A percentile compares a stretch with the other conserved stretches of the same genome.
phyloP scores from a whole-genome alignment of 2,113 vertebrate species.

The Desmodus rotundus region DNA sequence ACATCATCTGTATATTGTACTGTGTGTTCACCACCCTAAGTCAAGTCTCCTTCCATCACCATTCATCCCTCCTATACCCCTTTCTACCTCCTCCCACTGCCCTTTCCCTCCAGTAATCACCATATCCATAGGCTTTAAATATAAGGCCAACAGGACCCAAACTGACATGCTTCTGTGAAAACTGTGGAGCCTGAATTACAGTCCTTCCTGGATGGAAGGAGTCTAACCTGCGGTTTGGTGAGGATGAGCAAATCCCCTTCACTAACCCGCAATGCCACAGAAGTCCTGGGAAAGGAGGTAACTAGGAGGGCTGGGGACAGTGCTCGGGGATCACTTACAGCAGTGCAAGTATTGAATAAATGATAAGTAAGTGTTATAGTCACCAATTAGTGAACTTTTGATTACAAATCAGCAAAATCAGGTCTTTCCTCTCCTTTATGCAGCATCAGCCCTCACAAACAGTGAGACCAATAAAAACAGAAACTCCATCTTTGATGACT shows the following conservation, averaged over 20 bases:
- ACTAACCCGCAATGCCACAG: neutral
- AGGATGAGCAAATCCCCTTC: constrained; percentile 27
- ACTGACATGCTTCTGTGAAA: neutral
- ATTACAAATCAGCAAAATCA: neutral
- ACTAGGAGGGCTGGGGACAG: neutral
- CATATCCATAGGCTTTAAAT: neutral
- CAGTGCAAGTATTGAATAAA: neutral
- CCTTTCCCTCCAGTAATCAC: no score
- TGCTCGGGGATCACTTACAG: neutral
- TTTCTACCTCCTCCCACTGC: no score
- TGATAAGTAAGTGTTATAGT: neutral
- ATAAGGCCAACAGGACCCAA: neutral
- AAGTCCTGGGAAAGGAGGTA: constrained; percentile 7
- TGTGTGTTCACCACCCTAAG: no score
- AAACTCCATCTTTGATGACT: neutral
- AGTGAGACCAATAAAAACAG: neutral
- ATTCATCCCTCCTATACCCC: no score
- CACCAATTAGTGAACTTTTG: neutral
- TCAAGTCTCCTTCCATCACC: no score
- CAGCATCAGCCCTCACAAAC: neutral
- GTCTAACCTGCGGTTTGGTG: neutral
- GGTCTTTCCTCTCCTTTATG: neutral
- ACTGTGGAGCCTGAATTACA: neutral
- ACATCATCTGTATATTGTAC: no score
- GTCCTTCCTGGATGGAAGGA: neutral